phyloP scores from a whole-genome alignment of 30 jellyfish, hydroid and myxozoan genomes.

The Clytia hemisphaerica region DNA sequence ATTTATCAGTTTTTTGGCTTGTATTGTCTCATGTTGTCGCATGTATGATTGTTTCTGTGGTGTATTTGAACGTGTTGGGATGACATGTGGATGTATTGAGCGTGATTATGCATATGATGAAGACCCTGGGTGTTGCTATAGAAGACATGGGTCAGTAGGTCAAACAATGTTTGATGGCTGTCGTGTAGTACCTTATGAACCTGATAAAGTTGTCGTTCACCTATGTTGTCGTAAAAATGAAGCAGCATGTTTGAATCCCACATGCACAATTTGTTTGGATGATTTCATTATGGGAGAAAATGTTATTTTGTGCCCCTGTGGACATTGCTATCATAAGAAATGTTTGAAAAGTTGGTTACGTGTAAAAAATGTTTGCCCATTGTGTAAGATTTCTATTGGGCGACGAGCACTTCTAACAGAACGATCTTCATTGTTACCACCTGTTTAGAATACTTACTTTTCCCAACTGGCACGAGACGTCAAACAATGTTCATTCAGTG shows the following conservation, averaged over 20 bases:
- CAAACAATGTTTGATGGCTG: slow-evolving; percentile 1
- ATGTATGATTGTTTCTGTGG: slow-evolving; percentile 7
- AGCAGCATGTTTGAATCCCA: not conserved
- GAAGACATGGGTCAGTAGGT: not conserved
- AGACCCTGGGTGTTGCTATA: not conserved
- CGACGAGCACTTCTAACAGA: not conserved
- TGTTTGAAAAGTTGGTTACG: slow-evolving; percentile 17
- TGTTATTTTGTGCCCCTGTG: slow-evolving; percentile 17
- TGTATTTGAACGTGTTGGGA: not conserved
- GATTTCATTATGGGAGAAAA: not conserved
- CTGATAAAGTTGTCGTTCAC: not conserved
- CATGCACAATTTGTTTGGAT: slow-evolving; percentile 21
- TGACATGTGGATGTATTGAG: slow-evolving; percentile 2
- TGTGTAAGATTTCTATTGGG: slow-evolving; percentile 13
- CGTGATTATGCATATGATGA: slow-evolving; percentile 4
- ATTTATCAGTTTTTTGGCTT: not conserved
- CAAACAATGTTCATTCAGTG: too few species aligned
- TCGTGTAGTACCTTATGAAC: not conserved
- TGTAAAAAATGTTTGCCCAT: slow-evolving; percentile 19
- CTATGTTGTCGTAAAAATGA: not conserved
- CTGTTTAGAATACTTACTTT: too few species aligned
- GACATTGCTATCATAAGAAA: slow-evolving; percentile 20
- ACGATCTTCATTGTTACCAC: not conserved
- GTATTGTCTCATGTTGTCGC: slow-evolving; percentile 1
- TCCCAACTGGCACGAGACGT: too few species aligned